Conservation (phyloP, 2,888 invertebrate genomes). For the Aphidoletes aphidimyza region DNA sequence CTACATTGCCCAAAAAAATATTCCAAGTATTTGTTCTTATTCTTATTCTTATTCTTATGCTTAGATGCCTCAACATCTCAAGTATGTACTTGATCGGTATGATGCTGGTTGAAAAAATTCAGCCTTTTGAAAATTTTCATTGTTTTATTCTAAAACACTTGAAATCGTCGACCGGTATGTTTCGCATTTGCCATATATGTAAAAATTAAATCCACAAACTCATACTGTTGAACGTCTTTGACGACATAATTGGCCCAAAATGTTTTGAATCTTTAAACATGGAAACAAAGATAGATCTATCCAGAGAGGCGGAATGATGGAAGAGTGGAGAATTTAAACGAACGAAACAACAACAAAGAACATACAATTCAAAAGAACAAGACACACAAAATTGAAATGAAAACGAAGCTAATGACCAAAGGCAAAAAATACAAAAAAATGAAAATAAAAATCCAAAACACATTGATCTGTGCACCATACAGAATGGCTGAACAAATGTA, state of each 20-base stretch:
- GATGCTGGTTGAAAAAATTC: background rate
- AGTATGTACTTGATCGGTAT: slow-evolving; percentile 1
- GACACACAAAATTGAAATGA: background rate
- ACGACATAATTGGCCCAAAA: slow-evolving; percentile 44
- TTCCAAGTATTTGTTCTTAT: slow-evolving; percentile 6
- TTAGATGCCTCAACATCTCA: background rate
- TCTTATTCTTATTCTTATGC: background rate
- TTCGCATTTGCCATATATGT: background rate
- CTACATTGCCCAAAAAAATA: background rate
- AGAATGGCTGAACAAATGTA: slow-evolving; percentile 14
- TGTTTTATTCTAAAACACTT: background rate
- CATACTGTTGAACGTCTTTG: background rate
- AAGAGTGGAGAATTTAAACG: background rate
- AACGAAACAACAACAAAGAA: background rate
- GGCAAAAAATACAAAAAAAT: background rate
- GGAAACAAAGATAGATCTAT: slow-evolving; percentile 34
- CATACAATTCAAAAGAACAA: slow-evolving; percentile 8
- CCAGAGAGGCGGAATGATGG: background rate
- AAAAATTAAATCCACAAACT: background rate
- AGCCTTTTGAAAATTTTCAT: background rate
- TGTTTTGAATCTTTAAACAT: slow-evolving; percentile 24
- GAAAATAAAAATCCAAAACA: background rate
- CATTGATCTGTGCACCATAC: background rate
- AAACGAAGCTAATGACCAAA: background rate
- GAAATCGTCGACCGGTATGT: background rate